Percentiles rank a stretch among this genome's conserved stretches.
phyloP scores from a whole-genome alignment of 2,888 invertebrate species.

The Athalia cordata region DNA sequence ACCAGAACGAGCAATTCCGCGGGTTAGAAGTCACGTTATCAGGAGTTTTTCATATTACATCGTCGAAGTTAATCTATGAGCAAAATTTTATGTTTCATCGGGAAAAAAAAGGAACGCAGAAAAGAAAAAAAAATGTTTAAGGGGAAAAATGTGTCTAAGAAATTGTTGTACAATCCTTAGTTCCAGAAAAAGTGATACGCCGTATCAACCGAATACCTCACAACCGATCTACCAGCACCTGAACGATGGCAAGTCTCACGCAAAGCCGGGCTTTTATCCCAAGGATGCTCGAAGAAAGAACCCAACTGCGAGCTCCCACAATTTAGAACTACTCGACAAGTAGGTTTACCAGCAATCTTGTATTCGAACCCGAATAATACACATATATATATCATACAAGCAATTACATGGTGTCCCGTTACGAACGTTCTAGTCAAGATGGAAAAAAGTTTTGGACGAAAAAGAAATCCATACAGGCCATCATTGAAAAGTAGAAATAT shows the following conservation, averaged over 20 bases:
- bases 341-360: conserved; percentile 47
- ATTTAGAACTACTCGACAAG: conserved; percentile 61
- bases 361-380: conserved; percentile 18
- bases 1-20: conserved; percentile 4
- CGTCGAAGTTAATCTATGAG: background rate
- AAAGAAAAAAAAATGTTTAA: too few species aligned
- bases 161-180: background rate
- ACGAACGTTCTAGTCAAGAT: too few species aligned
- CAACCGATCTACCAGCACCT: conserved; percentile 58
- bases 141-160: too few species aligned
- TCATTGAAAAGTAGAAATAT: background rate
- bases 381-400: background rate
- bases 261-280: conserved; percentile 61
- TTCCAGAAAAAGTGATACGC: conserved; percentile 26
- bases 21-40: too few species aligned
- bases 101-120: too few species aligned
- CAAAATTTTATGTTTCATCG: too few species aligned
- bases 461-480: too few species aligned
- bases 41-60: background rate
- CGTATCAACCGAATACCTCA: conserved; percentile 44
- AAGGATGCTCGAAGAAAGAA: conserved; percentile 62
- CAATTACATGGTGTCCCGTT: too few species aligned
- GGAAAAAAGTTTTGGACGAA: too few species aligned
- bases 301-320: conserved; percentile 59
- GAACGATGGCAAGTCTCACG: conserved; percentile 55